Percentiles rank a stretch among this genome's conserved stretches.
Conservation (phyloP, 2,113 vertebrate genomes). For the Cinclus cinclus region DNA sequence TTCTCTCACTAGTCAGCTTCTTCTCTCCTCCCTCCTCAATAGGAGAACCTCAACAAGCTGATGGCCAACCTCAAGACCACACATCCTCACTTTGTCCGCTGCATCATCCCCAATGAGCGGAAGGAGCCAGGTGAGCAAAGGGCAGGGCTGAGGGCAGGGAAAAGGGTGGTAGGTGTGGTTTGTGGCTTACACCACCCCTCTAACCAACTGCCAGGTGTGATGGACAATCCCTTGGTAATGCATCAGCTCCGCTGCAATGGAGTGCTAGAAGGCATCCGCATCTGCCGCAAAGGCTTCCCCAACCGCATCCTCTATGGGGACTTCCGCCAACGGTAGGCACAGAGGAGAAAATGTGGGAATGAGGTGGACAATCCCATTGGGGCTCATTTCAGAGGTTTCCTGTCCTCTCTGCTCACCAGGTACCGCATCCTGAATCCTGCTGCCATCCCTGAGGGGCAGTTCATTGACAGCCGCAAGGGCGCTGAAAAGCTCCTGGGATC, state of each 20-base stretch:
- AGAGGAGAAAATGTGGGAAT: too few relatives aligned
- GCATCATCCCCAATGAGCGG: constrained; percentile 92
- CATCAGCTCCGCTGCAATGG: constrained; percentile 95
- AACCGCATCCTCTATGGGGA: constrained; percentile 89
- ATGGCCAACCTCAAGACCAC: constrained; percentile 92
- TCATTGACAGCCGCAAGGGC: constrained; percentile 89
- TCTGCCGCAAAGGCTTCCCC: constrained; percentile 89
- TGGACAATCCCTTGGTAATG: constrained; percentile 92
- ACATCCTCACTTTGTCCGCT: constrained; percentile 94
- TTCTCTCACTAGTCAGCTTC: background rate
- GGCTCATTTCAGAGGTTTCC: background rate
- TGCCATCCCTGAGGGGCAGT: constrained; percentile 79
- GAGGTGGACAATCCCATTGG: background rate
- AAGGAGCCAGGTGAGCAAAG: constrained; percentile 82
- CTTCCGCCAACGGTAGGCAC: constrained; percentile 81
- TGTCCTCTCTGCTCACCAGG: constrained; percentile 48
- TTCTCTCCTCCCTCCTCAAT: background rate
- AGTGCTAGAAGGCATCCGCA: constrained; percentile 91
- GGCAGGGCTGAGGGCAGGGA: background rate
- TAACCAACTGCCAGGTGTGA: constrained; percentile 69
- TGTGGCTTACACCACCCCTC: background rate
- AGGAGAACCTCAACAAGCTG: constrained; percentile 94
- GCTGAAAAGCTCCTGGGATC: constrained; percentile 80
- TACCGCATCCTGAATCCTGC: constrained; percentile 71
- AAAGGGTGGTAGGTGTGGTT: background rate